phyloP scores from a whole-genome alignment of 2,797 vertebrate species.

The Eupleurogrammus muticus region DNA sequence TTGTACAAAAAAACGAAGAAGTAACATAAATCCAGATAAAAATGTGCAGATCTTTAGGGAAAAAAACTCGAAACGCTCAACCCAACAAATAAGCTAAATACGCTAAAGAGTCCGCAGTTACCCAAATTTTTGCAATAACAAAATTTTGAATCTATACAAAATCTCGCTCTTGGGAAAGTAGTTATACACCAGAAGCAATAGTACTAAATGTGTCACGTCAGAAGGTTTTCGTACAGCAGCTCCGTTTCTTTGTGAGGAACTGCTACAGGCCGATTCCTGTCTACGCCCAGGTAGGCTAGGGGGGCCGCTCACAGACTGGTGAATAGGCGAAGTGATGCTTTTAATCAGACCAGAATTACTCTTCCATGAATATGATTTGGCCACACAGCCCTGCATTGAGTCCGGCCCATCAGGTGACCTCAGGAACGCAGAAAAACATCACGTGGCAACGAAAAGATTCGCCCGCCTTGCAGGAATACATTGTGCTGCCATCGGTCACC shows the following conservation, averaged over 20 bases:
- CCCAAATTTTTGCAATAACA: background rate
- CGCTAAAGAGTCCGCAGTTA: background rate
- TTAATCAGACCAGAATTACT: constrained; percentile 77
- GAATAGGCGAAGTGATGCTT: constrained; percentile 74
- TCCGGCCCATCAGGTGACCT: constrained; percentile 83
- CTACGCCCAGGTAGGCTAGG: constrained; percentile 36
- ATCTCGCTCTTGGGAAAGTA: background rate
- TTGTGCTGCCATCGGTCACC: constrained; percentile 61
- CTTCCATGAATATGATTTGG: constrained; percentile 76
- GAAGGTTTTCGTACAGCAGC: background rate
- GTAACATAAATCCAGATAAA: background rate
- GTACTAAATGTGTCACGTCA: background rate
- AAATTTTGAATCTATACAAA: background rate
- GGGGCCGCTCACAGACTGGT: constrained; percentile 42
- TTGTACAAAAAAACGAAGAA: background rate
- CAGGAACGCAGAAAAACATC: constrained; percentile 89
- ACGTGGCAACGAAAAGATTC: constrained; percentile 73
- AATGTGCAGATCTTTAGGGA: background rate
- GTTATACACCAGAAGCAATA: background rate
- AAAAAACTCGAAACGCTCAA: background rate
- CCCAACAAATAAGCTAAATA: background rate
- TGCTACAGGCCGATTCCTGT: constrained; percentile 11
- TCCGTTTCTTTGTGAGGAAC: background rate
- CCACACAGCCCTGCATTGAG: constrained; percentile 85
- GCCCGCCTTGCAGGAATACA: constrained; percentile 75